phyloP scores from a whole-genome alignment of 2,797 vertebrate species.

The Enteromius thamalakanensis region DNA sequence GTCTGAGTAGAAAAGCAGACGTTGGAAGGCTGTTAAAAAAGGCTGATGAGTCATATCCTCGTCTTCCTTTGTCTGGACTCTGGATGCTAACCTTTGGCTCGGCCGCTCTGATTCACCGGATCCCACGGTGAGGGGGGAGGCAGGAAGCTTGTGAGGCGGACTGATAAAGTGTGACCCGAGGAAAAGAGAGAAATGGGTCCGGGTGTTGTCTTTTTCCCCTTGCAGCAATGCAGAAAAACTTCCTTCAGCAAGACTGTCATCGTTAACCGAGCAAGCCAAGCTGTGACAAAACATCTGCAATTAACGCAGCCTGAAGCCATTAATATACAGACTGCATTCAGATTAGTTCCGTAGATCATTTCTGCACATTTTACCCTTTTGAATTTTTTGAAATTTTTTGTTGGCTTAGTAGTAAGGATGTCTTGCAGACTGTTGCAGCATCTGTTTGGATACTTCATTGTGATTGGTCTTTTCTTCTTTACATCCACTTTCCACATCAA shows the following conservation, averaged over 20 bases:
- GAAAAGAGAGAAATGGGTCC: conserved; percentile 50
- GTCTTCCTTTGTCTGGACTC: conserved; percentile 62
- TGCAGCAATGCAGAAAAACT: conserved; percentile 43
- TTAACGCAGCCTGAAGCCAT: background rate
- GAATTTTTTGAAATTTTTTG: background rate
- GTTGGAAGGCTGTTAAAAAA: conserved; percentile 56
- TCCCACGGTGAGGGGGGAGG: conserved; percentile 42
- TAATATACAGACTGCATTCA: background rate
- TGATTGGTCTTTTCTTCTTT: background rate
- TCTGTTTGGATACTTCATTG: background rate
- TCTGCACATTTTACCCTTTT: background rate
- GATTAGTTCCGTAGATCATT: background rate
- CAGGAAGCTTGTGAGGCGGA: conserved; percentile 66
- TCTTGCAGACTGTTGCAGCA: background rate
- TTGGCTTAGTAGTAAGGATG: background rate
- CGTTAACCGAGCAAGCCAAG: background rate
- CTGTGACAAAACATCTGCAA: conserved; percentile 15
- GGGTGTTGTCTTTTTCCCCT: conserved; percentile 56
- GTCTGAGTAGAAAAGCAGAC: conserved; percentile 53
- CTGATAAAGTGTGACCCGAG: conserved; percentile 67
- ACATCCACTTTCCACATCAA: background rate
- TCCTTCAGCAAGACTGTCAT: conserved; percentile 47
- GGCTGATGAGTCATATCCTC: conserved; percentile 64
- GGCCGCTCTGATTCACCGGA: conserved; percentile 58
- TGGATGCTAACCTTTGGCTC: conserved; percentile 68